phyloP scores from a whole-genome alignment of 2,888 invertebrate species.

The Gymnosoma rotundatum region DNA sequence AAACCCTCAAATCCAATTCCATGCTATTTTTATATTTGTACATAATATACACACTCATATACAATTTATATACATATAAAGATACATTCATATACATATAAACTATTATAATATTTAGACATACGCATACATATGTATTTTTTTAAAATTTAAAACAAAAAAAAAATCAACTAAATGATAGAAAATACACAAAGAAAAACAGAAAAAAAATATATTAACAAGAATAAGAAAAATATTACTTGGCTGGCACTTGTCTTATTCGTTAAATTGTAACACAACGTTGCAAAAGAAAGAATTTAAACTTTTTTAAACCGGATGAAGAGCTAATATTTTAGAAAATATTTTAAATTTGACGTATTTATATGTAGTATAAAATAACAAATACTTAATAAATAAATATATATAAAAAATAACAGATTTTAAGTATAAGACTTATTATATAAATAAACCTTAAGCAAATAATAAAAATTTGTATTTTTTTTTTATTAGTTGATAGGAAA shows the following conservation, averaged over 20 bases:
- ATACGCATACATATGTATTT: conserved; percentile 41
- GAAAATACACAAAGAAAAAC: conserved; percentile 1
- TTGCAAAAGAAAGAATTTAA: conserved; percentile 55
- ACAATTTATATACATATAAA: conserved; percentile 21
- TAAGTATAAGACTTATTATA: conserved; percentile 35
- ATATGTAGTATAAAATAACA: conserved; percentile 37
- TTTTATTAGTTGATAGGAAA: conserved; percentile 38
- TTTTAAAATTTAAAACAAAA: conserved; percentile 14
- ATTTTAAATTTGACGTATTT: conserved; percentile 41
- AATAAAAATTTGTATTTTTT: conserved; percentile 2
- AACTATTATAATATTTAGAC: conserved; percentile 31
- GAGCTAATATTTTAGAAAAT: conserved; percentile 49
- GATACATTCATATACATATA: neutral
- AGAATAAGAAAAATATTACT: conserved; percentile 57
- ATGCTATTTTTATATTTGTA: conserved; percentile 14
- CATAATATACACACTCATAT: conserved; percentile 29
- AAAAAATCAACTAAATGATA: conserved; percentile 40
- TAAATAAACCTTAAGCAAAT: conserved; percentile 8
- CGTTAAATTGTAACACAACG: conserved; percentile 28
- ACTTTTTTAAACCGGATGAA: conserved; percentile 47
- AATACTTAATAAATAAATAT: conserved; percentile 41
- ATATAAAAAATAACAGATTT: conserved; percentile 23
- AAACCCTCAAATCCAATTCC: neutral
- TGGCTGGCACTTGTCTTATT: conserved; percentile 70
- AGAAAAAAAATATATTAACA: conserved; percentile 9